A percentile compares a stretch with the other conserved stretches of the same genome.
Evolutionary conservation across 2,888 invertebrate genomes (phyloP).

Genomic region (Oxyteleia sp.): DNA sequence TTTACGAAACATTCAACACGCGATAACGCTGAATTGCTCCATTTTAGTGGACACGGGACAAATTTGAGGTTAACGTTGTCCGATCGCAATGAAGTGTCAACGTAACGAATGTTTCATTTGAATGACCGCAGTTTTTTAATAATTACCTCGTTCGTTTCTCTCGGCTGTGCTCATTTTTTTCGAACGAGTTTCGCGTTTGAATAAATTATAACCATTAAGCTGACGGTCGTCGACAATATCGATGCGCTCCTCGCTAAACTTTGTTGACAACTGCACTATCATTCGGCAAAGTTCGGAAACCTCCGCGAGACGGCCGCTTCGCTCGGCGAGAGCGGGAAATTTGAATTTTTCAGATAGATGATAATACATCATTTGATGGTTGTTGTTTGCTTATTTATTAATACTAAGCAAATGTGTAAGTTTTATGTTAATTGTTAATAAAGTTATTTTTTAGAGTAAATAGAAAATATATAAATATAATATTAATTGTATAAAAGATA

Average conservation of each 20-base stretch:
- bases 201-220: conserved; percentile 10
- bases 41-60: too few species aligned
- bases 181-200: conserved; percentile 2
- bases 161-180: conserved; percentile 34
- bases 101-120: not conserved
- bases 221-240: conserved; percentile 32
- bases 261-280: conserved; percentile 40
- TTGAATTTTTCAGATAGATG: too few species aligned
- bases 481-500: too few species aligned
- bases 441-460: too few species aligned
- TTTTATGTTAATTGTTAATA: too few species aligned
- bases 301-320: not conserved
- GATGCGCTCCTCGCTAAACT: conserved; percentile 15
- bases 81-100: not conserved
- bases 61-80: conserved; percentile 9
- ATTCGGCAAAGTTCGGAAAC: not conserved
- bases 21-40: too few species aligned
- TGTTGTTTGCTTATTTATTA: too few species aligned
- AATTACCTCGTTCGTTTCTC: conserved; percentile 44
- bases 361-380: too few species aligned
- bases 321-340: not conserved
- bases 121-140: not conserved
- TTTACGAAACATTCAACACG: not conserved
- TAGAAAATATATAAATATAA: too few species aligned
- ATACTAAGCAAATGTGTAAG: too few species aligned